phyloP scores from a whole-genome alignment of 2,113 vertebrate genomes.

The Perca fluviatilis region DNA sequence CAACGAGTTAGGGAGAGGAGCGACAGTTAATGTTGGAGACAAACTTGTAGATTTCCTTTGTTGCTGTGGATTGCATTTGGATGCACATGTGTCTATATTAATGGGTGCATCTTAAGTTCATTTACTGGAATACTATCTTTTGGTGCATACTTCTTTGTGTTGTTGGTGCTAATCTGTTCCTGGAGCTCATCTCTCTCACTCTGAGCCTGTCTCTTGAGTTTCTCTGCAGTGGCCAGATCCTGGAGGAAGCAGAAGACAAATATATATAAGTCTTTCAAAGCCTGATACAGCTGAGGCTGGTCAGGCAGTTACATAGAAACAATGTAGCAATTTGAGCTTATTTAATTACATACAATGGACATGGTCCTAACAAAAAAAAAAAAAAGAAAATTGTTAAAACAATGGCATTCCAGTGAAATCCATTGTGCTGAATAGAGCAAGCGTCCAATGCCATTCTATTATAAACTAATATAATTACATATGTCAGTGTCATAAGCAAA shows the following conservation, averaged over 20 bases:
- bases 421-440: background rate
- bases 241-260: slow-evolving; percentile 66
- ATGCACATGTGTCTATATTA: background rate
- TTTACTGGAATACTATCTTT: background rate
- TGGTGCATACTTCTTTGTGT: slow-evolving; percentile 89
- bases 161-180: slow-evolving; percentile 92
- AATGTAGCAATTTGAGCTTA: background rate
- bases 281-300: background rate
- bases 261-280: slow-evolving; percentile 4
- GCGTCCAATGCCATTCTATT: background rate
- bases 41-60: background rate
- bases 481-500: background rate
- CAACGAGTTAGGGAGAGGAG: background rate
- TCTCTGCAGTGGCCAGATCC: slow-evolving; percentile 94
- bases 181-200: slow-evolving; percentile 95
- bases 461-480: background rate
- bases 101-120: background rate
- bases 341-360: background rate
- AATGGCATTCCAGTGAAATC: background rate
- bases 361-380: background rate
- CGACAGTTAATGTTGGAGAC: background rate
- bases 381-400: background rate
- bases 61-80: background rate
- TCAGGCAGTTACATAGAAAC: background rate
- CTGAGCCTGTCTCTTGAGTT: slow-evolving; percentile 91